These are phyloP conservation scores for Lamellibrachia columna DNA, from an alignment of 2,888 invertebrate genomes.

Conservation along the genomic window DNA sequence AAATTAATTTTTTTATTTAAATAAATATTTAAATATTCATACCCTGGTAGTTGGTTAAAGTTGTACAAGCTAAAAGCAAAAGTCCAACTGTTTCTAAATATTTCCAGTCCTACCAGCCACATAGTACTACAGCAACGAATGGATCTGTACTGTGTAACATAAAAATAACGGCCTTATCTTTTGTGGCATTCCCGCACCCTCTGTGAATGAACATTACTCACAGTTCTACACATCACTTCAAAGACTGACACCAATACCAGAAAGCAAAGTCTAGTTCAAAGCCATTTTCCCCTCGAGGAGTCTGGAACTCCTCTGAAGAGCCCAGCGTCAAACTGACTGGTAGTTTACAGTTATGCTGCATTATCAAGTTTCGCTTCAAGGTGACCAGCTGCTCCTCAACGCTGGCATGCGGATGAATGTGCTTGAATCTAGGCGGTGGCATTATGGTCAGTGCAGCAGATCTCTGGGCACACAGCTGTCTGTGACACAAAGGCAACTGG, in stretches of 20 bases:
- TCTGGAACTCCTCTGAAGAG: background rate
- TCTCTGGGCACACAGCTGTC: background rate
- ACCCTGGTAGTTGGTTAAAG: too few species aligned
- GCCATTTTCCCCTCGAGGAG: background rate
- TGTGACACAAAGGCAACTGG: background rate
- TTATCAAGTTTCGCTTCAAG: constrained; percentile 11
- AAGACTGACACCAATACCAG: background rate
- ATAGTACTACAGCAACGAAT: background rate
- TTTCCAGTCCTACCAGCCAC: too few species aligned
- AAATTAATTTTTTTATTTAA: too few species aligned
- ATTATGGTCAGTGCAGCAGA: background rate
- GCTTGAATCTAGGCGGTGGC: background rate
- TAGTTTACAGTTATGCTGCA: background rate
- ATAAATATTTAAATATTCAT: too few species aligned
- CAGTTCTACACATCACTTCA: background rate
- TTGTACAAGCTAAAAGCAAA: too few species aligned
- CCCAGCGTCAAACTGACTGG: background rate
- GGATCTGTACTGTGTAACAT: background rate
- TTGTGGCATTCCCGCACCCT: background rate
- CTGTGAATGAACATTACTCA: background rate
- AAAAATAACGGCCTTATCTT: background rate
- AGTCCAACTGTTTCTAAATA: too few species aligned
- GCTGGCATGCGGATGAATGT: background rate
- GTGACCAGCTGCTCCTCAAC: background rate
- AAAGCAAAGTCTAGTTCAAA: background rate